These are phyloP conservation scores for Papilio aristodemus DNA, from an alignment of 1,140 invertebrate species.

Conservation along the genomic window DNA sequence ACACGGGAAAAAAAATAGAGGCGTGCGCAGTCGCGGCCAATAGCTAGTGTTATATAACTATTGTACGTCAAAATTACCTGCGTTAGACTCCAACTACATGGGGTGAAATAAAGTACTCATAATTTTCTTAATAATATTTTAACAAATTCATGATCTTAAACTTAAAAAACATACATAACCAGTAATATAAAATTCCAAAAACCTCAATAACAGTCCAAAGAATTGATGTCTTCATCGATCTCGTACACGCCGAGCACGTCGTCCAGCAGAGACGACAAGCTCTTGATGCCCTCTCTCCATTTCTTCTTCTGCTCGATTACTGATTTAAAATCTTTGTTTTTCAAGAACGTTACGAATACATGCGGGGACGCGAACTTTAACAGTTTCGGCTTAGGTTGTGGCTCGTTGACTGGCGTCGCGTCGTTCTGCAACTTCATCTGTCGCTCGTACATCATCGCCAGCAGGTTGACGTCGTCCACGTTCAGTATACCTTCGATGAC, in stretches of 20 bases:
- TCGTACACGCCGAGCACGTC: constrained; percentile 72
- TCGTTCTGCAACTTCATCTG: constrained; percentile 56
- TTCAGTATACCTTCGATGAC: constrained; percentile 73
- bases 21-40: too few species aligned
- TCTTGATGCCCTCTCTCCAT: constrained; percentile 71
- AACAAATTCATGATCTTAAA: constrained; percentile 10
- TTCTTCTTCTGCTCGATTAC: constrained; percentile 66
- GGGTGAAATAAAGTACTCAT: background rate
- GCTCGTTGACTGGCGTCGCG: constrained; percentile 33
- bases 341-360: constrained; percentile 57
- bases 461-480: constrained; percentile 63
- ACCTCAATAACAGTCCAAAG: constrained; percentile 71
- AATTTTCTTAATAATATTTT: constrained; percentile 26
- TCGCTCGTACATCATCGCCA: constrained; percentile 66
- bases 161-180: constrained; percentile 4
- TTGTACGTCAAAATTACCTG: background rate
- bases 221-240: constrained; percentile 60
- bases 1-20: too few species aligned
- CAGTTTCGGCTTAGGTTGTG: constrained; percentile 48
- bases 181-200: background rate
- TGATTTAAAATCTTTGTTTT: constrained; percentile 59
- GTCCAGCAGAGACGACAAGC: constrained; percentile 64
- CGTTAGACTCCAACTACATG: too few species aligned
- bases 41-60: too few species aligned
- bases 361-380: constrained; percentile 61